These are phyloP conservation scores for Drosophila antonietae DNA, from an alignment of 2,888 invertebrate genomes.

Conservation along the genomic window DNA sequence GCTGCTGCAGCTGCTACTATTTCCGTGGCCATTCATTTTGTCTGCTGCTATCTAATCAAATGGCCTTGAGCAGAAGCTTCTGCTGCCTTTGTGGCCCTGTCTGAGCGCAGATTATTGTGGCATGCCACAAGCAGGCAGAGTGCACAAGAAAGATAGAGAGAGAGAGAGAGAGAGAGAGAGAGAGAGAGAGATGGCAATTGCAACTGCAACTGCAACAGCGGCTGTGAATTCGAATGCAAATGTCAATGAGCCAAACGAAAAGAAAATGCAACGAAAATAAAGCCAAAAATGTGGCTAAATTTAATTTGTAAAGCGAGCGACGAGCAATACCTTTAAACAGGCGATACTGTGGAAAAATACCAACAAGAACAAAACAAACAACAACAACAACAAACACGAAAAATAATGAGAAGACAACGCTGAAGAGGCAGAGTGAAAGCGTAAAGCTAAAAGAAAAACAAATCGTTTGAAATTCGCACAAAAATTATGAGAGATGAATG, in stretches of 20 bases:
- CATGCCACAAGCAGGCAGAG: constrained; percentile 35
- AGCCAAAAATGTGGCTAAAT: constrained; percentile 45
- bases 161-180: constrained; percentile 3
- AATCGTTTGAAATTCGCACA: constrained; percentile 56
- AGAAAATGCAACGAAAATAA: constrained; percentile 4
- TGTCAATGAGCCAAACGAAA: constrained; percentile 62
- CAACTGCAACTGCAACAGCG: not conserved
- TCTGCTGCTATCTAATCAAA: constrained; percentile 60
- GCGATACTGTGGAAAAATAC: constrained; percentile 54
- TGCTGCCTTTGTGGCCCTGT: not conserved
- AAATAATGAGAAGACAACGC: constrained; percentile 5
- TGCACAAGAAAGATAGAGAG: not conserved
- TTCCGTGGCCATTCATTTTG: constrained; percentile 22
- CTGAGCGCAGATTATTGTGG: constrained; percentile 18
- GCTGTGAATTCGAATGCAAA: constrained; percentile 23
- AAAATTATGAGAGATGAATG: constrained; percentile 78
- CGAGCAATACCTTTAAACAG: constrained; percentile 43
- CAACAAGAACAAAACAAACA: constrained; percentile 29
- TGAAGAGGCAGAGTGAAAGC: not conserved
- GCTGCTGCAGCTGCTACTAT: constrained; percentile 17
- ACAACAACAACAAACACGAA: not conserved
- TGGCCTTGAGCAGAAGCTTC: constrained; percentile 52
- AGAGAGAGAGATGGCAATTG: not conserved
- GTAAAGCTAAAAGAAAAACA: constrained; percentile 44
- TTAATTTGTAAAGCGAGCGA: constrained; percentile 34